Evolutionary conservation across 2,797 vertebrate genomes (phyloP).

Genomic region (Cynopterus sphinx): DNA sequence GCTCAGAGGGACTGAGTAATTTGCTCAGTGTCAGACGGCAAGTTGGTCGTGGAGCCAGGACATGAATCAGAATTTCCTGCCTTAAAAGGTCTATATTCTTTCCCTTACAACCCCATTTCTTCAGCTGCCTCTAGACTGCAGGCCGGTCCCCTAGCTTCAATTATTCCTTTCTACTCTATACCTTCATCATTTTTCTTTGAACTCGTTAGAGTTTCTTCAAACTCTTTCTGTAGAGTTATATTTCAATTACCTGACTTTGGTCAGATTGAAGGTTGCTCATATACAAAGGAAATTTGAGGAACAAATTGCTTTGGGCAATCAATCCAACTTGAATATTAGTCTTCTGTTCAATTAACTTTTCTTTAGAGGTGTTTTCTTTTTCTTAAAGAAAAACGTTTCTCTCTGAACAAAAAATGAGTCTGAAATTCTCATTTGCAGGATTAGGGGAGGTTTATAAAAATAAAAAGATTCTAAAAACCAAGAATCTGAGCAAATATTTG

Average conservation of each 20-base stretch:
- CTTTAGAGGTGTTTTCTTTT: background rate
- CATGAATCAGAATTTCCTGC: background rate
- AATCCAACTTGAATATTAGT: conserved; percentile 11
- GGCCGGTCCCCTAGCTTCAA: background rate
- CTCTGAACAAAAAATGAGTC: background rate
- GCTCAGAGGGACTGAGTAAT: background rate
- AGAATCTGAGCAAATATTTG: background rate
- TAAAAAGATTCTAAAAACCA: background rate
- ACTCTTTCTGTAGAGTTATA: background rate
- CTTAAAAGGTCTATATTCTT: background rate
- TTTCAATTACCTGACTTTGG: background rate
- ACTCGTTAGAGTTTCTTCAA: background rate
- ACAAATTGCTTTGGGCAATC: background rate
- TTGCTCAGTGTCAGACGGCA: background rate
- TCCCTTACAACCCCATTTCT: background rate
- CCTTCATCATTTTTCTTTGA: background rate
- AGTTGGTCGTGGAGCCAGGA: background rate
- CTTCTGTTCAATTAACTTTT: conserved; percentile 14
- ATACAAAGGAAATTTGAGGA: background rate
- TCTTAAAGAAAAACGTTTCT: background rate
- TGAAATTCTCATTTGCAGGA: background rate
- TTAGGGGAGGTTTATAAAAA: background rate
- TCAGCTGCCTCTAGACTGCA: background rate
- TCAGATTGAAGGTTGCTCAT: background rate
- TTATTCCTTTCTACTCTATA: background rate